Evolutionary conservation across 1,140 invertebrate genomes (phyloP).

Genomic region (Laupala kohalensis): DNA sequence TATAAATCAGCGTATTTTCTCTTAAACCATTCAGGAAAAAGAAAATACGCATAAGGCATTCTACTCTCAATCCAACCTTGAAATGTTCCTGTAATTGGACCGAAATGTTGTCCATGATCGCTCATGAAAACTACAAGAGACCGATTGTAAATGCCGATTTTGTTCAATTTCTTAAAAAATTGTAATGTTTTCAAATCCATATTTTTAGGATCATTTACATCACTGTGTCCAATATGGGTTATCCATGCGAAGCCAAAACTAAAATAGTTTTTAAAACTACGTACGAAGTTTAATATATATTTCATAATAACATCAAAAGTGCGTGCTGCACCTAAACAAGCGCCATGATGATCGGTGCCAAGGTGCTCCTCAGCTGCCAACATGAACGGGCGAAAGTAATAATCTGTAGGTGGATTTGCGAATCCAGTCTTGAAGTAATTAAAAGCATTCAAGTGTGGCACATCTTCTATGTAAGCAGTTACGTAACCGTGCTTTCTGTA

Average conservation of each 20-base stretch:
- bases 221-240: conserved; percentile 17
- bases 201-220: conserved; percentile 16
- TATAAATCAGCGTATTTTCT: conserved; percentile 45
- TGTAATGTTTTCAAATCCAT: conserved; percentile 6
- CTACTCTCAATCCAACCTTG: conserved; percentile 81
- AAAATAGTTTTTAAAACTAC: conserved; percentile 34
- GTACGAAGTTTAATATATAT: conserved; percentile 37
- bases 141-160: conserved; percentile 2
- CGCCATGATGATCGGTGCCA: conserved; percentile 16
- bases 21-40: conserved; percentile 58
- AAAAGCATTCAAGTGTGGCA: conserved; percentile 57
- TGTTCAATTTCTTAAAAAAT: conserved; percentile 5
- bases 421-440: conserved; percentile 72
- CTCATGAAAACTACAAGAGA: conserved; percentile 24
- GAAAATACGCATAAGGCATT: conserved; percentile 68
- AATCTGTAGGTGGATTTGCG: conserved; percentile 61
- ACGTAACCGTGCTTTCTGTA: conserved; percentile 56
- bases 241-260: conserved; percentile 27
- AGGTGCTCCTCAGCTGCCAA: conserved; percentile 9
- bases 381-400: conserved; percentile 65
- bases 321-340: conserved; percentile 19
- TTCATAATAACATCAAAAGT: conserved; percentile 19
- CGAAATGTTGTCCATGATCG: conserved; percentile 87
- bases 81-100: conserved; percentile 60
- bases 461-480: conserved; percentile 70